Percentiles rank a stretch among this genome's conserved stretches.
Evolutionary conservation across 2,888 invertebrate genomes (phyloP).

Genomic region (Bibio marci): DNA sequence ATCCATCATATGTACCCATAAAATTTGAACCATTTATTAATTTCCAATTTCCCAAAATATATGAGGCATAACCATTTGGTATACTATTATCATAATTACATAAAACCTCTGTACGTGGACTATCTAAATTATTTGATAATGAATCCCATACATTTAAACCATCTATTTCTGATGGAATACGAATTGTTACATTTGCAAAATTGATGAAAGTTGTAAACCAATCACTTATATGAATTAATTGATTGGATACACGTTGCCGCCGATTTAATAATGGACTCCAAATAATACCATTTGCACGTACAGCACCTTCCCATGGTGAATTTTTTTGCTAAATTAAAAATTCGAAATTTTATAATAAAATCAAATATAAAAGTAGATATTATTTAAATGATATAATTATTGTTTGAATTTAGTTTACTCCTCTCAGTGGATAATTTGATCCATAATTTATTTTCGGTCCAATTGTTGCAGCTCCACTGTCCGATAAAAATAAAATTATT

Average conservation of each 20-base stretch:
- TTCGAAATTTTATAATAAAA: too few species aligned
- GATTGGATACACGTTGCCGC: constrained; percentile 36
- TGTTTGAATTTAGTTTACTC: constrained; percentile 29
- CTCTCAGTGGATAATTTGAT: constrained; percentile 65
- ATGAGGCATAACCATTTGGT: constrained; percentile 31
- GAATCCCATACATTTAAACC: constrained; percentile 54
- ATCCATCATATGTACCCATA: constrained; percentile 14
- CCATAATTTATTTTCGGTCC: constrained; percentile 63
- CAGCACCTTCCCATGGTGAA: constrained; percentile 72
- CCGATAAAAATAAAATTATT: constrained; percentile 70
- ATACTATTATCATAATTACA: constrained; percentile 51
- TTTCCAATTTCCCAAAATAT: constrained; percentile 18
- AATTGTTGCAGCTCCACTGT: constrained; percentile 70
- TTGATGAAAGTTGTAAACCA: constrained; percentile 53
- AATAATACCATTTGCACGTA: constrained; percentile 57
- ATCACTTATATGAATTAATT: constrained; percentile 64
- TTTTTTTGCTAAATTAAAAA: constrained; percentile 41
- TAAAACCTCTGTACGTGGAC: constrained; percentile 41
- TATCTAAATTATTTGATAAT: constrained; percentile 29
- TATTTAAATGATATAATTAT: too few species aligned
- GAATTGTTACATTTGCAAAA: too few species aligned
- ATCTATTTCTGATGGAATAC: constrained; percentile 28
- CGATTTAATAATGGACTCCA: constrained; percentile 46
- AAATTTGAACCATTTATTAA: constrained; percentile 22
- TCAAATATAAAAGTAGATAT: too few species aligned